Percentiles rank a stretch among this genome's conserved stretches.
Evolutionary conservation across 2,888 invertebrate species (phyloP).

Genomic region (Ectobius pallidus): DNA sequence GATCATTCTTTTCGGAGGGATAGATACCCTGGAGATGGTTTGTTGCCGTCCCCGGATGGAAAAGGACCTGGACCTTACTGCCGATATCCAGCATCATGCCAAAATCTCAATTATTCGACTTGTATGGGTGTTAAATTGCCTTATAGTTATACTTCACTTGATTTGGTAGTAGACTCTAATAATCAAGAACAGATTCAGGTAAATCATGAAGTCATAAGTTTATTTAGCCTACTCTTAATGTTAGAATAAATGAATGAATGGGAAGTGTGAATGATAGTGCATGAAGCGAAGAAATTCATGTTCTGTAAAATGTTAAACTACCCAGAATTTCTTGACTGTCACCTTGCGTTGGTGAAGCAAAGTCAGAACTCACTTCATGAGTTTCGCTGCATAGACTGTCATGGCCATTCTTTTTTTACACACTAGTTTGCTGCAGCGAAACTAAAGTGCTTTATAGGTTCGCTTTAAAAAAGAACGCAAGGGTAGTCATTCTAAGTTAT

Average conservation of each 20-base stretch:
- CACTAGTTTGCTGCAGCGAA: too few species aligned
- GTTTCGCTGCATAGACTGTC: too few species aligned
- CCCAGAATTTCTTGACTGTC: too few species aligned
- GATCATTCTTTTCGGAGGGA: conserved; percentile 4
- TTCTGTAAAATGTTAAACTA: too few species aligned
- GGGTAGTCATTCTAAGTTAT: too few species aligned
- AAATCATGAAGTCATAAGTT: neutral
- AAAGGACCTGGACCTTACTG: conserved; percentile 56
- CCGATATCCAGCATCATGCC: conserved; percentile 72
- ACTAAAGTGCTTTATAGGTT: too few species aligned
- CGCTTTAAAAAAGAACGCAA: too few species aligned
- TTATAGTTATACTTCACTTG: conserved; percentile 76
- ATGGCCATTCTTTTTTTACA: too few species aligned
- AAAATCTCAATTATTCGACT: conserved; percentile 65
- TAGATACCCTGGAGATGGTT: conserved; percentile 13
- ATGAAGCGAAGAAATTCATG: too few species aligned
- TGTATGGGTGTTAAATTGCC: conserved; percentile 83
- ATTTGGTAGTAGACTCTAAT: conserved; percentile 71
- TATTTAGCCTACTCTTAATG: neutral
- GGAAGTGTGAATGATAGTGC: too few species aligned
- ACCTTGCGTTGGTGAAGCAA: too few species aligned
- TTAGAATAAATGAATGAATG: neutral
- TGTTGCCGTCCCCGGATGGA: conserved; percentile 23
- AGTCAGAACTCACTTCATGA: too few species aligned
- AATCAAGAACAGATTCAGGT: conserved; percentile 67